Base-by-base conservation (phyloP, 2,113 vertebrate species). In the Pimephales promelas region DNA sequence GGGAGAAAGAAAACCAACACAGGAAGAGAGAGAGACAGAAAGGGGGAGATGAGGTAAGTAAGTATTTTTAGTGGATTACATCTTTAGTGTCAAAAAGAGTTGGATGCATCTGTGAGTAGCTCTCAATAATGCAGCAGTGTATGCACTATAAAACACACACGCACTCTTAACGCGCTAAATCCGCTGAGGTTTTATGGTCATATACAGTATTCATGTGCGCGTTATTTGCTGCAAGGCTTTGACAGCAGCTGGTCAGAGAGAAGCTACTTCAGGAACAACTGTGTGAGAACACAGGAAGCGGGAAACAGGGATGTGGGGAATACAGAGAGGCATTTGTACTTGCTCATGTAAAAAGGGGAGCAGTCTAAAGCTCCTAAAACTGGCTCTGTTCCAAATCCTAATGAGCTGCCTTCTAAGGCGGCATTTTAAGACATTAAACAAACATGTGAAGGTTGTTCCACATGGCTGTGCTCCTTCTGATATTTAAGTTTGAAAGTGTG, bases 121-220 rank as follows among this genome's bases (percentile, higher is more conserved):
- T 64, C 75, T 87, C 81, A 87, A 87, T 87, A 87, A 87, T 87
- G 86, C 64, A 87, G 73, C 77, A 81, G 81, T 31, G 61, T 72
- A 87, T 49, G 81, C 70, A 85, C 77, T 81, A 83, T 49, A 87
- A 87, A 85, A 80, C 31, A 81, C 57, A 85, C 72, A 24, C 72
- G 47, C 81, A 57, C 56, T 66, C 61, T 40, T 49, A 28, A 83
- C 52, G 16, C 75, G 74, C 24, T 72, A 72, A 70, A 84, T 49
- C 83, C 82, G 26, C 70, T 49, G 78, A 86, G 78, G 83, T 75
- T 76, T 76, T 70, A 56, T 76, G 59, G 59, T 62, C n/a, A 59
- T 78, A 77, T 76, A 72, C 68, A 56, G 59, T 79, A 78, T 85
- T 74, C 75, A 74, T 85, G 76, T 59, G 79, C 24, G 31, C n/a